Conservation (phyloP, 53 echinoderm and acorn worm genomes). For the Arbacia lixula region DNA sequence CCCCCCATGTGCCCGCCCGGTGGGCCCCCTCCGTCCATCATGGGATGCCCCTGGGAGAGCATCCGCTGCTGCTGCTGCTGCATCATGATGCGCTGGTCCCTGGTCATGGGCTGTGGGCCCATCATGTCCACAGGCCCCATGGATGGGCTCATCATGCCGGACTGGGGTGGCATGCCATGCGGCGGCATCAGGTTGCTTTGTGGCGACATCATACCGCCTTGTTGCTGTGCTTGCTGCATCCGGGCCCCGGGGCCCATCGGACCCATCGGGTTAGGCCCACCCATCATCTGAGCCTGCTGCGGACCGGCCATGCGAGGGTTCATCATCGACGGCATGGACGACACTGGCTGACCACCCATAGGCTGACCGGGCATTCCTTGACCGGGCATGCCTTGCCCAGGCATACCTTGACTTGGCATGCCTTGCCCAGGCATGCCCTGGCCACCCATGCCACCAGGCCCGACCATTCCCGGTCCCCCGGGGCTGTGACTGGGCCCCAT, state of each 20-base stretch:
- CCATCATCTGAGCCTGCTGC: slow-evolving; percentile 58
- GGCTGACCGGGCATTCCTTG: slow-evolving; percentile 49
- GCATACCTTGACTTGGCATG: too few species aligned
- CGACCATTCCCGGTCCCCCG: too few species aligned
- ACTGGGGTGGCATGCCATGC: slow-evolving; percentile 53
- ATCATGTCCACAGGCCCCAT: slow-evolving; percentile 43
- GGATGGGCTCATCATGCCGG: slow-evolving; percentile 37
- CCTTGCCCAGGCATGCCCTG: too few species aligned
- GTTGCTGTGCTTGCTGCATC: slow-evolving; percentile 73
- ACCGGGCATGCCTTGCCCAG: slow-evolving; percentile 56
- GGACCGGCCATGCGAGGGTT: slow-evolving; percentile 51
- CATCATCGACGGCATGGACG: slow-evolving; percentile 39
- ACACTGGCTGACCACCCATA: slow-evolving; percentile 5
- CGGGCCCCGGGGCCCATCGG: slow-evolving; percentile 68
- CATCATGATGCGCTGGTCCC: slow-evolving; percentile 65
- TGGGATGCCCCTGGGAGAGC: slow-evolving; percentile 60
- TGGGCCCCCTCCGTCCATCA: slow-evolving; percentile 53
- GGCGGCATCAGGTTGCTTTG: slow-evolving; percentile 66
- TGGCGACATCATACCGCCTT: slow-evolving; percentile 70
- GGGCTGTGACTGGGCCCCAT: slow-evolving; percentile 26
- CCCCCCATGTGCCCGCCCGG: slow-evolving; percentile 41
- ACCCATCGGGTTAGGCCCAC: slow-evolving; percentile 52
- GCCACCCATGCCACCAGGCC: background rate
- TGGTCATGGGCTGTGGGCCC: slow-evolving; percentile 46
- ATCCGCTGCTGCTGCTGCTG: slow-evolving; percentile 67